Conservation (phyloP, 2,113 vertebrate species). For the Raja brachyura region DNA sequence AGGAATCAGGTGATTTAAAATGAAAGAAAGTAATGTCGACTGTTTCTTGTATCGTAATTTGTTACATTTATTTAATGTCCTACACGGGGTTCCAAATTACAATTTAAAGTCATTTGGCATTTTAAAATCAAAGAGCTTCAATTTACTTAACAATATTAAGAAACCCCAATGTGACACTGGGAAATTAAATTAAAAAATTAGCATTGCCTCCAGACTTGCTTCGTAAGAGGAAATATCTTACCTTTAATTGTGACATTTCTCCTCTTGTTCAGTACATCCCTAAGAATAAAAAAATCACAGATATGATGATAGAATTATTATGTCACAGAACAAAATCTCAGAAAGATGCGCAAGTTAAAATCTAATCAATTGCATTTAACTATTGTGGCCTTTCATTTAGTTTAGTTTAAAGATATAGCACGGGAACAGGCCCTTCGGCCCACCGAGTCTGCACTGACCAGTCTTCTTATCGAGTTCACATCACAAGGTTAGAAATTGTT, state of each 20-base stretch:
- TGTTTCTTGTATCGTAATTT: not conserved
- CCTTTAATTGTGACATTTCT: constrained; percentile 27
- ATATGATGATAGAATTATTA: not conserved
- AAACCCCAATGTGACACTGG: constrained; percentile 25
- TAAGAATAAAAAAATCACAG: not conserved
- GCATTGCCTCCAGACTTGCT: not conserved
- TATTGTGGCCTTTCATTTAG: not conserved
- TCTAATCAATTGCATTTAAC: not conserved
- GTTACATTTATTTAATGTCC: not conserved
- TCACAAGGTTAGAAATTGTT: no score
- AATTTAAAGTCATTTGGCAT: not conserved
- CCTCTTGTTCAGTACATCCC: constrained; percentile 2
- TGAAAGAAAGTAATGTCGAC: not conserved
- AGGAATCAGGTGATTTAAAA: not conserved
- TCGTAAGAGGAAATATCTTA: not conserved
- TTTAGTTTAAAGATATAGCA: no score
- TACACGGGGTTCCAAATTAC: not conserved
- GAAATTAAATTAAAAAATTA: not conserved
- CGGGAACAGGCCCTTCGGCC: no score
- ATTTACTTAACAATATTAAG: not conserved
- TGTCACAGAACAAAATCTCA: not conserved
- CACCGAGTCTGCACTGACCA: no score
- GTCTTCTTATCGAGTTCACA: no score
- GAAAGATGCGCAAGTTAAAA: not conserved
- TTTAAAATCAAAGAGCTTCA: not conserved